Evolutionary conservation across 2,888 invertebrate species (phyloP), one percentile per base, ranked within the genome.

Genomic region (Philereme transversata): DNA sequence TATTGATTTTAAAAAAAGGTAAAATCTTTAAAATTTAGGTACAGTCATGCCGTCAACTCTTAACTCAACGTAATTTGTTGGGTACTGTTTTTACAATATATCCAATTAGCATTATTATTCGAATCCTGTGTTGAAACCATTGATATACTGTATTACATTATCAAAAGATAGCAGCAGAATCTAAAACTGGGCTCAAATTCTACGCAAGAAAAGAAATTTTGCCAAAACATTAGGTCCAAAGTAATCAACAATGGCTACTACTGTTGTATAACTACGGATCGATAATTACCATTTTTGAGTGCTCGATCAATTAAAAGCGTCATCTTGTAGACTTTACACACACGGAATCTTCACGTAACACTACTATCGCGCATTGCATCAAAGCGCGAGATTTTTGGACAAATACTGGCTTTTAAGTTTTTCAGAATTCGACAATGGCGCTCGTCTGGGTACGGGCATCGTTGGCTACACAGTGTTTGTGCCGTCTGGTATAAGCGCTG

Each of bases 251-350:
- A 89, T 90, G 89, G 89, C 88, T 76, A 85, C 83, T 76, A 74
- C 64, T 65, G 70, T 68, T 64, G 71, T 68, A 77, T 69, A 76
- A 55, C 53, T 49, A 56, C 76, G 72, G 87, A 88, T 91, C 91
- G 81, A 91, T 92, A 91, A 78, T 90, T 89, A 92, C 92, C 92
- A 85, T 84, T 87, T 81, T 78, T 82, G 71, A 73, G 83, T 74
- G 76, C 85, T 67, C 81, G 74, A 72, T 90, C 85, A 65, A 91
- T 78, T 77, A 91, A 77, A 60, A 89, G 68, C 67, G 92, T 88
- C 92, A 92, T 92, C 82, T 82, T 84, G 71, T 56, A 48, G 52
- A 55, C 53, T 72, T 63, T 60, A 46, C 66, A 68, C 65, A 74
- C 76, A 73, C 72, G 70, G 67, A 73, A 73, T 72, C 74, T 77